These are phyloP conservation scores for Galaxea fascicularis DNA, from an alignment of 92 coral and sea anemone species.

Conservation along the genomic window DNA sequence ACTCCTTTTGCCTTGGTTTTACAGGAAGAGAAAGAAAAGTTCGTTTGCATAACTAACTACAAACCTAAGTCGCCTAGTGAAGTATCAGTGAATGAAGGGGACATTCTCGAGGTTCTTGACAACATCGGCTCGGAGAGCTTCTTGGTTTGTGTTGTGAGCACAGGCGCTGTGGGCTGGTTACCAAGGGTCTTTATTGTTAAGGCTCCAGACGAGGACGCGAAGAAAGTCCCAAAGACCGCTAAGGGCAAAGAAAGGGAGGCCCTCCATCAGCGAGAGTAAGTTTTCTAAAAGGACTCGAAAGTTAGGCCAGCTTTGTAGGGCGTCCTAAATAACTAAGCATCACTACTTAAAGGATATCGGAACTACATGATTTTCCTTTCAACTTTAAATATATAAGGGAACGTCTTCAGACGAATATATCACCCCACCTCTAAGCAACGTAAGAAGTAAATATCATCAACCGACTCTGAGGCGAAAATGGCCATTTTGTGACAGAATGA, in stretches of 20 bases:
- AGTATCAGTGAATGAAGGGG: conserved; percentile 86
- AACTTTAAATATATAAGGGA: too few relatives aligned
- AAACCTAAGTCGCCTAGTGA: conserved; percentile 79
- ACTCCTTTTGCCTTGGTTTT: neutral
- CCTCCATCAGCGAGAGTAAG: conserved; percentile 90
- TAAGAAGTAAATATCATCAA: too few relatives aligned
- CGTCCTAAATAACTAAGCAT: too few relatives aligned
- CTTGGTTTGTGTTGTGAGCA: conserved; percentile 75
- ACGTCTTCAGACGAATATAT: too few relatives aligned
- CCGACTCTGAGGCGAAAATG: too few relatives aligned
- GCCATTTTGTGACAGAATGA: too few relatives aligned
- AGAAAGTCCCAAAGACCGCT: conserved; percentile 69
- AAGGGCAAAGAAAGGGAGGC: conserved; percentile 83
- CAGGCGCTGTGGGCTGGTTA: conserved; percentile 86
- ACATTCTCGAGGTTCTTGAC: conserved; percentile 80
- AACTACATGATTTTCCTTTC: too few relatives aligned
- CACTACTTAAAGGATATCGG: too few relatives aligned
- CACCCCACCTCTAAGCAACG: too few relatives aligned
- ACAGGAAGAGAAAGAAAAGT: conserved; percentile 71
- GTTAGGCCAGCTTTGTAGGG: too few relatives aligned
- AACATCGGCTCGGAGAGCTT: conserved; percentile 65
- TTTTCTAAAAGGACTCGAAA: neutral
- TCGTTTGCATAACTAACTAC: conserved; percentile 83
- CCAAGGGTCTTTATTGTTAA: conserved; percentile 74
- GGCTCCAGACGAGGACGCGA: conserved; percentile 70